Percentiles rank a stretch among this genome's conserved stretches.
phyloP scores from a whole-genome alignment of 2,113 vertebrate species.

The Pteropus alecto region DNA sequence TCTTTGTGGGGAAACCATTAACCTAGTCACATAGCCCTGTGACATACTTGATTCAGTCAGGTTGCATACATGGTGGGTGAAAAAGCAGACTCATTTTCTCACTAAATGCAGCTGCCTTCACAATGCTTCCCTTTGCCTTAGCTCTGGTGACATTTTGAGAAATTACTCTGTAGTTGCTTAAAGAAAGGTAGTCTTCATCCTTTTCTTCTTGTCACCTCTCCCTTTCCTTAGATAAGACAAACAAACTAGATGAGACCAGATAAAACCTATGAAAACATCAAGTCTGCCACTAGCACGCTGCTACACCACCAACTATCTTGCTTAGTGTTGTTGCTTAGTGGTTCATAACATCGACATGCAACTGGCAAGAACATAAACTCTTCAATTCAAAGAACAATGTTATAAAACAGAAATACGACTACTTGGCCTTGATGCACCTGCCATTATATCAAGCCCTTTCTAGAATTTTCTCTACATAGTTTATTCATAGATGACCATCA shows the following conservation, averaged over 20 bases:
- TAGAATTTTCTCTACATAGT: neutral
- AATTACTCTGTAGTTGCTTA: neutral
- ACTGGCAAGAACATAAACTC: neutral
- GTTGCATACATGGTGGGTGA: neutral
- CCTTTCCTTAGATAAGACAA: neutral
- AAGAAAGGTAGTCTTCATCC: neutral
- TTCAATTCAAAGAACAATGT: neutral
- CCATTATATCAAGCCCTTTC: neutral
- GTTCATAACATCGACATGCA: neutral
- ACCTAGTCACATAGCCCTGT: neutral
- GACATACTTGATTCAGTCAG: neutral
- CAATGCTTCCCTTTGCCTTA: neutral
- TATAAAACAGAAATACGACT: neutral
- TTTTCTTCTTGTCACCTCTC: neutral
- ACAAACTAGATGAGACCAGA: neutral
- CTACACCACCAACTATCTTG: neutral
- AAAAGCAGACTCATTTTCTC: neutral
- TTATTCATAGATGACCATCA: neutral
- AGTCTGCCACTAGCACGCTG: neutral
- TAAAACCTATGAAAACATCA: neutral
- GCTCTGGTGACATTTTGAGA: neutral
- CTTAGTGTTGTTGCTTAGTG: neutral
- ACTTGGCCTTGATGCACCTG: neutral
- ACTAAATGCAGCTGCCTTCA: neutral
- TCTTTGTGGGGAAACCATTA: neutral